A percentile compares a stretch with the other conserved stretches of the same genome.
phyloP scores from a whole-genome alignment of 2,888 invertebrate genomes.

The Deroplatys truncata region DNA sequence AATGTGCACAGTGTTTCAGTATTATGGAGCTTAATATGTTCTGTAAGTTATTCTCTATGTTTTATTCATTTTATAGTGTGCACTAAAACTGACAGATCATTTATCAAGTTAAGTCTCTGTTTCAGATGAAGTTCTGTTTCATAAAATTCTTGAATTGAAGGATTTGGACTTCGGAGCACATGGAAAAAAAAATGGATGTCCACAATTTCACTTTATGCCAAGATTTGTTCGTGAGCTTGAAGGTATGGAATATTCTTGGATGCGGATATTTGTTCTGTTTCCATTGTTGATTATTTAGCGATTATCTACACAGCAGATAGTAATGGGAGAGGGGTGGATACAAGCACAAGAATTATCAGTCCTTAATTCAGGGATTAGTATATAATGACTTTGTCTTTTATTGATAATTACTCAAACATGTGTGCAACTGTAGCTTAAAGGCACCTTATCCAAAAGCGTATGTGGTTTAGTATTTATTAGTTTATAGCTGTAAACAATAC shows the following conservation, averaged over 20 bases:
- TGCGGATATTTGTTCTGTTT: no score
- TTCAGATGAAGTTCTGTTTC: constrained; percentile 80
- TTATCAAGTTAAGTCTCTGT: constrained; percentile 33
- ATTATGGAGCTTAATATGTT: constrained; percentile 85
- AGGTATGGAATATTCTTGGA: constrained; percentile 43
- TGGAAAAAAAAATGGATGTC: constrained; percentile 65
- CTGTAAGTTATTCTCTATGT: constrained; percentile 54
- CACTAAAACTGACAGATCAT: background rate
- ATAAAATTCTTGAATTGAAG: constrained; percentile 84
- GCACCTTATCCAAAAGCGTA: no score
- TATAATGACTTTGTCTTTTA: no score
- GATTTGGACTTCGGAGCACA: constrained; percentile 80
- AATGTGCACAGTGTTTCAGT: constrained; percentile 87
- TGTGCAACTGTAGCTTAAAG: no score
- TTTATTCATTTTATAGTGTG: background rate
- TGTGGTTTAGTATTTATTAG: no score
- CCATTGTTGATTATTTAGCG: no score
- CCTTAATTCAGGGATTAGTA: no score
- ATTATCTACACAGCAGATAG: no score
- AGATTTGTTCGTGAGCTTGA: constrained; percentile 86
- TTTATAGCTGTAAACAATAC: no score
- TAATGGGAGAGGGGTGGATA: no score
- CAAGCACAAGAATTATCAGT: no score
- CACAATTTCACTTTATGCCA: constrained; percentile 94
- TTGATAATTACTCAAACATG: no score